Evolutionary conservation across 2,797 vertebrate genomes (phyloP).

Genomic region (Takifugu ocellatus): DNA sequence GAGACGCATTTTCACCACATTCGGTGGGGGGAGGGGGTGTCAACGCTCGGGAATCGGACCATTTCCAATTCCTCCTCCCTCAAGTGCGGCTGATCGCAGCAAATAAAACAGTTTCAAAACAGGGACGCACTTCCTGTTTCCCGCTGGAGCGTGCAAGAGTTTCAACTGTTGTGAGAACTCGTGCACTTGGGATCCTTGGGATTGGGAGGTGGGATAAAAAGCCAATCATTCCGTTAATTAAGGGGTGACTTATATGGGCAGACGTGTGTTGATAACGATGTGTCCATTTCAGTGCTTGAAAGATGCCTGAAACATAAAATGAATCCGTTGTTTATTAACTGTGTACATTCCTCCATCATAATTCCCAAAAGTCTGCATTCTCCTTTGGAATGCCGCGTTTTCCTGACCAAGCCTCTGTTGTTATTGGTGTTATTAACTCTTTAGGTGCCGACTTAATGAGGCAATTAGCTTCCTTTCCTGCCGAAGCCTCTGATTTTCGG

Average conservation of each 20-base stretch:
- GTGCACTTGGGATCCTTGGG: too few species aligned
- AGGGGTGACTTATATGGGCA: conserved; percentile 64
- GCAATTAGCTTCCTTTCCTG: neutral
- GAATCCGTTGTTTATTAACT: conserved; percentile 74
- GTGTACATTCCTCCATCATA: conserved; percentile 49
- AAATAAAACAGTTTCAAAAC: too few species aligned
- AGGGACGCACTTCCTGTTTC: too few species aligned
- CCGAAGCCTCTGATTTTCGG: conserved; percentile 19
- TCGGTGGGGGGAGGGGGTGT: too few species aligned
- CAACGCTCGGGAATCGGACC: too few species aligned
- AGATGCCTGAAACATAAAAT: conserved; percentile 75
- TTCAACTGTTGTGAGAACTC: too few species aligned
- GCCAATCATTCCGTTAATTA: conserved; percentile 56
- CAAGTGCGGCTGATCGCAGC: too few species aligned
- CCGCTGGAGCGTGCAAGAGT: too few species aligned
- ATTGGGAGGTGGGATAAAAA: too few species aligned
- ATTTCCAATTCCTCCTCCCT: too few species aligned
- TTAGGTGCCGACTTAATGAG: too few species aligned
- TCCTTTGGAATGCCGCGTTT: conserved; percentile 24
- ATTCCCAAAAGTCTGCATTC: conserved; percentile 52
- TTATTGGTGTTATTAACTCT: conserved; percentile 9
- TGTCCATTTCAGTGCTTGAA: conserved; percentile 66
- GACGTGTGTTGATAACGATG: conserved; percentile 71
- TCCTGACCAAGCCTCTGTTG: conserved; percentile 22
- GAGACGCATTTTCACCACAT: too few species aligned